These are phyloP conservation scores for Nicator chloris DNA, from an alignment of 2,113 vertebrate species.

Conservation along the genomic window DNA sequence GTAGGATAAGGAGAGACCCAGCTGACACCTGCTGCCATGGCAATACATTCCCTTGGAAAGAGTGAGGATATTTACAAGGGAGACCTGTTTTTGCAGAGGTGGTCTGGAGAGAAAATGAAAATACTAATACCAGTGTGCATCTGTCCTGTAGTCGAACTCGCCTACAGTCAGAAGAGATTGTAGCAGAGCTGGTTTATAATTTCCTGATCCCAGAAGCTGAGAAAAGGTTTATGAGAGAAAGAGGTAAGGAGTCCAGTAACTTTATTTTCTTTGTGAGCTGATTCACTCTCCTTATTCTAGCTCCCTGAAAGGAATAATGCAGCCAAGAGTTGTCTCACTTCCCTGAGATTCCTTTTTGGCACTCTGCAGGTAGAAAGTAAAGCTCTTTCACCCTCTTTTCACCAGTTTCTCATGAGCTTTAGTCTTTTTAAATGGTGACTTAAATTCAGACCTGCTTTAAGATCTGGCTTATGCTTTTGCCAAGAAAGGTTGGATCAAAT, in stretches of 20 bases:
- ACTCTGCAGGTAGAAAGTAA: background rate
- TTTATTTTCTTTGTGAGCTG: background rate
- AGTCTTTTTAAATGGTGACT: background rate
- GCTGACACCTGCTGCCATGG: background rate
- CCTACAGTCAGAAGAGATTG: slow-evolving; percentile 91
- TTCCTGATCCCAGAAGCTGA: slow-evolving; percentile 91
- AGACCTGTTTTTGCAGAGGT: background rate
- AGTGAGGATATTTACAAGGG: background rate
- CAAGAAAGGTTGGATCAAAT: background rate
- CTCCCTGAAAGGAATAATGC: background rate
- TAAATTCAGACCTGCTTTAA: background rate
- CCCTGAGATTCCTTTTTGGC: background rate
- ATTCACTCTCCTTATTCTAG: background rate
- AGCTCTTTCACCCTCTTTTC: background rate
- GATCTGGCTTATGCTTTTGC: background rate
- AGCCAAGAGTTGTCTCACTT: background rate
- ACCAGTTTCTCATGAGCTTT: background rate
- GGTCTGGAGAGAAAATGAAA: background rate
- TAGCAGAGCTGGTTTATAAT: slow-evolving; percentile 89
- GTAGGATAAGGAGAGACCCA: background rate
- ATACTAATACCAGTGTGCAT: background rate
- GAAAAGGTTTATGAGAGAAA: slow-evolving; percentile 80
- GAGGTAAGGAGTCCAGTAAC: slow-evolving; percentile 73
- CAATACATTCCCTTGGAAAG: background rate
- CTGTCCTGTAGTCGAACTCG: slow-evolving; percentile 69